phyloP scores from a whole-genome alignment of 2,113 vertebrate genomes.

The Mungos mungo region DNA sequence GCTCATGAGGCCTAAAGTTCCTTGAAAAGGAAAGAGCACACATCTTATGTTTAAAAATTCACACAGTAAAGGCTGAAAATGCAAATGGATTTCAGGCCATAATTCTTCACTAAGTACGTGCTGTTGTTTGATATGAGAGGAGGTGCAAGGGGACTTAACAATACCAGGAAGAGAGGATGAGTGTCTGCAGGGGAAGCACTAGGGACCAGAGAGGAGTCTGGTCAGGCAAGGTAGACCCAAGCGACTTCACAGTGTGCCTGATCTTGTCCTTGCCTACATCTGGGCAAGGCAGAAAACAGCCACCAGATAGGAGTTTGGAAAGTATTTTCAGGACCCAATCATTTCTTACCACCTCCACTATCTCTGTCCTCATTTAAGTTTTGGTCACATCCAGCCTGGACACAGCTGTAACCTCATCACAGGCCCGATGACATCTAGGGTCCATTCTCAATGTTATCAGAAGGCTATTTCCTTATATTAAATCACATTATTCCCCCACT shows the following conservation, averaged over 20 bases:
- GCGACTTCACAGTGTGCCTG: not conserved
- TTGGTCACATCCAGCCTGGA: not conserved
- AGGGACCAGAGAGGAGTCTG: fast-evolving
- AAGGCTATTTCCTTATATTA: not conserved
- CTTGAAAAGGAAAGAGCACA: not conserved
- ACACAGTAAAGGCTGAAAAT: not conserved
- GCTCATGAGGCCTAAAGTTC: not conserved
- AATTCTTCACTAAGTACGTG: not conserved
- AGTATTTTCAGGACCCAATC: not conserved
- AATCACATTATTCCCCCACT: not conserved
- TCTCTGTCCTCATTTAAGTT: too few species aligned
- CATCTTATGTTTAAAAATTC: not conserved
- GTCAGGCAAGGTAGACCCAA: not conserved
- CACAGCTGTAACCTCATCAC: not conserved
- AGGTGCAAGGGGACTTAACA: not conserved
- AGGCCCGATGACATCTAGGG: not conserved
- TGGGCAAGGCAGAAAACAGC: not conserved
- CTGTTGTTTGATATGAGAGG: not conserved
- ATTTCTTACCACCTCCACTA: not conserved
- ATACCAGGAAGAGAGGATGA: not conserved
- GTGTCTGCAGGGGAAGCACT: not conserved
- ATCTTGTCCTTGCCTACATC: not conserved
- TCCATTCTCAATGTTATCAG: not conserved
- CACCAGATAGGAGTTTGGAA: not conserved
- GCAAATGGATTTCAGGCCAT: not conserved